Evolutionary conservation across 2,888 invertebrate genomes (phyloP), one percentile per base, ranked within the genome.

Genomic region (Miltochrista miniata): DNA sequence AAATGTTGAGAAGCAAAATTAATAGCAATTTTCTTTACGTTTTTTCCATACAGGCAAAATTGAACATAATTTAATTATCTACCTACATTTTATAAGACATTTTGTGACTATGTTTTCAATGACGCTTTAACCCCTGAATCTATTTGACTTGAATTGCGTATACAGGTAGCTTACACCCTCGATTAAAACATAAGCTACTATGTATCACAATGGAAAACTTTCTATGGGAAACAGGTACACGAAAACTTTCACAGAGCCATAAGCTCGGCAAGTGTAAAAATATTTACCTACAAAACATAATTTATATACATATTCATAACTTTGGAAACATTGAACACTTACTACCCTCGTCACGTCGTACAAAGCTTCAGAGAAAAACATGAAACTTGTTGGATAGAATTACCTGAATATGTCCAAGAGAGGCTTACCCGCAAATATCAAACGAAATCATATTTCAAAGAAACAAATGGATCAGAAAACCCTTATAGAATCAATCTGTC

Each of bases 321-420:
- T 52, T 38, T 36, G 43, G 42, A 57, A 51, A 58, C 40, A 63
- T 53, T 56, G 7, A n/a, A 40, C 39, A 41, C 51, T 38, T 44
- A 37, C 43, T 33, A 65, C 68, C 65, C 68, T 56, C 54, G 48
- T 65, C 67, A 67, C 35, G 46, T 8, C 44, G 11, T 40, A 63
- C 61, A 61, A 68, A 54, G 51, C 47, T 55, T 44, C 42, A 43
- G 53, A 53, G 29, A 53, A 56, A 63, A 52, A 53, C 48, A 59
- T 53, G 48, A 53, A 42, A 48, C 46, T 36, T 47, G 37, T 44
- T 24, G 37, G 40, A 46, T 49, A 40, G 30, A 44, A 40, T 37
- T 24, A 33, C 45, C 18, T 46, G 39, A 40, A 29, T 40, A 40
- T 7, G 4, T 34, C 11, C 18, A 12, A 34, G 13, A 15, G 18